Base-by-base conservation (phyloP, 2,888 invertebrate genomes). In the Synergus gifuensis region DNA sequence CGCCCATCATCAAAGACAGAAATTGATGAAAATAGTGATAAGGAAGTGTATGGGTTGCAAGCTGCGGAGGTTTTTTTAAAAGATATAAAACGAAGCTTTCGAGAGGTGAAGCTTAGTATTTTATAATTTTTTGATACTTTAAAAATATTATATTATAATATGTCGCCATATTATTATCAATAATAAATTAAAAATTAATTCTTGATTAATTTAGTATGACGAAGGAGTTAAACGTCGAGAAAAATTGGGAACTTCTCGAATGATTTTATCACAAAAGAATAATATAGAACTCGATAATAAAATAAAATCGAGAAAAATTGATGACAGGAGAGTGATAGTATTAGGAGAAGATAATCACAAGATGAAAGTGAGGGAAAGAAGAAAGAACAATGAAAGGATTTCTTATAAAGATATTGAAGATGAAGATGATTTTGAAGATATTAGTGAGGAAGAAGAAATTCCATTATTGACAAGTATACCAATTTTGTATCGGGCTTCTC, bases 401-500 rank as follows among this genome's bases (percentile, higher is more conserved):
- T 18, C 22, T 22, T 22, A 2, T 22, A 5, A 22, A 60, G 12
- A 60, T 60, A 9, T 22, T 60, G 8, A 22, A 22, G 60, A 60
- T 12, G 22, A 60, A 22, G 12, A 60, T n/a, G 54, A 54, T 0
- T 8, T 8, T 54, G n/a, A 9, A 0, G n/a, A 54, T 2, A 9
- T 8, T 54, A 67, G 22, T 7, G 5, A 14, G 9, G n/a, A 67
- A 1, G 22, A 67, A 64, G n/a, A 64, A 42, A 22, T 42, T 67
- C 40, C 49, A n/a, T 36, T 28, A 2, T 28, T 28, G 28, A 28
- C 28, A 28, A 28, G 3, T 28, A 28, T 28, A 76, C 89, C 88
- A 64, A 82, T 83, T 14, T 40, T 90, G 40, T 14, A 83, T 44
- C 86, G 86, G 76, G 85, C 86, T 5, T 76, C 86, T 66, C 85